Evolutionary conservation across 2,888 invertebrate species (phyloP).

Genomic region (Griposia aprilina): DNA sequence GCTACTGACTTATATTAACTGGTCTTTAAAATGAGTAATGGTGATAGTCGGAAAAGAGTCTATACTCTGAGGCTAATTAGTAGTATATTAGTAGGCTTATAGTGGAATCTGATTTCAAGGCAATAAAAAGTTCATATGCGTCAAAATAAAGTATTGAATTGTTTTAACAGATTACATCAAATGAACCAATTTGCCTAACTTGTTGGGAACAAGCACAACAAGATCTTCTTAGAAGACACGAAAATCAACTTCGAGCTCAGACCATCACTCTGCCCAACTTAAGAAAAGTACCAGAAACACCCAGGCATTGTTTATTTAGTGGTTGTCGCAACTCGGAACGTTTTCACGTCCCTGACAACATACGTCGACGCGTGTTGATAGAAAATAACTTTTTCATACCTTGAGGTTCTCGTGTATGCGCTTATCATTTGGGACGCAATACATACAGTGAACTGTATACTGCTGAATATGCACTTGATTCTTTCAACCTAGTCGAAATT

Average conservation of each 20-base stretch:
- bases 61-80: too few species aligned
- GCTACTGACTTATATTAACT: too few species aligned
- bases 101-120: not conserved
- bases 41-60: too few species aligned
- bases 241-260: slow-evolving; percentile 1
- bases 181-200: slow-evolving; percentile 1
- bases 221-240: not conserved
- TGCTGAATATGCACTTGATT: slow-evolving; percentile 9
- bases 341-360: not conserved
- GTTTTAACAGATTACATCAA: slow-evolving; percentile 6
- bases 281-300: slow-evolving; percentile 10
- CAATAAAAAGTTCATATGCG: not conserved
- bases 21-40: too few species aligned
- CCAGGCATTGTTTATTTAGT: slow-evolving; percentile 10
- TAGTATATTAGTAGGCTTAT: not conserved
- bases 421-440: slow-evolving; percentile 7
- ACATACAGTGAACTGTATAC: slow-evolving; percentile 4
- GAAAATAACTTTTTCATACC: slow-evolving; percentile 2
- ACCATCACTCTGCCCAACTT: slow-evolving; percentile 9
- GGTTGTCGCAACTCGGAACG: slow-evolving; percentile 5
- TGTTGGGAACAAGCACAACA: slow-evolving; percentile 8
- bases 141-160: not conserved
- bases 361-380: not conserved
- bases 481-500: slow-evolving; percentile 1
- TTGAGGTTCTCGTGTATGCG: slow-evolving; percentile 3